Evolutionary conservation across 2,888 invertebrate genomes (phyloP).

Genomic region (Theristus sp.): DNA sequence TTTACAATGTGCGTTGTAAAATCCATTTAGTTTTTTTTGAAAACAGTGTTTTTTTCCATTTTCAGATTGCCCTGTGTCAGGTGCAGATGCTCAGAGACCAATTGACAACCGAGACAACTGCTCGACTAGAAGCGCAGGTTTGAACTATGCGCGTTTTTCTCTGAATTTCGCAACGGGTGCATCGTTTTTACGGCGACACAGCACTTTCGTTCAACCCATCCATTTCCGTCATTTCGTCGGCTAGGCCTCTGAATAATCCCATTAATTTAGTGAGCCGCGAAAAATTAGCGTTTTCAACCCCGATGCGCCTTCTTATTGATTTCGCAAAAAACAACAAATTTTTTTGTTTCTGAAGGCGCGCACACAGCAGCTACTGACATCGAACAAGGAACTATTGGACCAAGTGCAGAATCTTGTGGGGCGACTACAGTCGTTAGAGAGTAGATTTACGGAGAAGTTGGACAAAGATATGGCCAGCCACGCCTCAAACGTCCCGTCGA

Average conservation of each 20-base stretch:
- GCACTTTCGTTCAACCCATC: too few relatives aligned
- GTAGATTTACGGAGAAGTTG: constrained; percentile 18
- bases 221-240: too few relatives aligned
- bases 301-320: not conserved
- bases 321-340: too few relatives aligned
- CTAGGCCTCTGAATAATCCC: too few relatives aligned
- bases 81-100: constrained; percentile 68
- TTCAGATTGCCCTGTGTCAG: constrained; percentile 70
- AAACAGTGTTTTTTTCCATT: too few relatives aligned
- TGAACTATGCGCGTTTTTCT: too few relatives aligned
- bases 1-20: too few relatives aligned
- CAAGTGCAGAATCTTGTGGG: constrained; percentile 77
- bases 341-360: not conserved
- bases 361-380: constrained; percentile 65
- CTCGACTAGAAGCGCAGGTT: constrained; percentile 83
- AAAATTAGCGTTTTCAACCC: constrained; percentile 9
- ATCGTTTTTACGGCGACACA: too few relatives aligned
- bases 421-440: constrained; percentile 66
- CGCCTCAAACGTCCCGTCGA: not conserved
- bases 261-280: too few relatives aligned
- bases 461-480: too few relatives aligned
- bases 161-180: too few relatives aligned
- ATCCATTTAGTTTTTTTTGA: too few relatives aligned
- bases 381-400: constrained; percentile 81
- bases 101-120: constrained; percentile 68